phyloP scores from a whole-genome alignment of 2,888 invertebrate genomes.

The Sarcophaga rosellei region DNA sequence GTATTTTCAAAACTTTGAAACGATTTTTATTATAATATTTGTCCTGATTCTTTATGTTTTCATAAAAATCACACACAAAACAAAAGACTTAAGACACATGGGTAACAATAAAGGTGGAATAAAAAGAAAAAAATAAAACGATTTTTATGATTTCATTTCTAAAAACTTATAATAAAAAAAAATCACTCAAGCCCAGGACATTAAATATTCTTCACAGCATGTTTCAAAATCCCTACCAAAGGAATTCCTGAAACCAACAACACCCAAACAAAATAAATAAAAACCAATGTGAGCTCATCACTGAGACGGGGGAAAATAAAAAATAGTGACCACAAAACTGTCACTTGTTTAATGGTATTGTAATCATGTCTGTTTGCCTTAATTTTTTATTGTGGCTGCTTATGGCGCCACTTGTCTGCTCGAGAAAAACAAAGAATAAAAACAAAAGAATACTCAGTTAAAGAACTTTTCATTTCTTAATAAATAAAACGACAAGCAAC shows the following conservation, averaged over 20 bases:
- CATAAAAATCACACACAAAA: conserved; percentile 1
- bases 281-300: conserved; percentile 23
- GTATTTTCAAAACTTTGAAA: no score
- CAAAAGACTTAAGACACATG: conserved; percentile 26
- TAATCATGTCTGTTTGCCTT: conserved; percentile 54
- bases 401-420: conserved; percentile 67
- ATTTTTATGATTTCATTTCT: conserved; percentile 37
- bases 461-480: conserved; percentile 53
- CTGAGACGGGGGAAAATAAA: no score
- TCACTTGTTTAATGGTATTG: conserved; percentile 64
- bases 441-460: background rate
- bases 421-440: conserved; percentile 5
- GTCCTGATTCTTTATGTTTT: no score
- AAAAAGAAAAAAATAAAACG: background rate
- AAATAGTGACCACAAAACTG: conserved; percentile 64
- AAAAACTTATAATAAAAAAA: conserved; percentile 29
- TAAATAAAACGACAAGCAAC: conserved; percentile 46
- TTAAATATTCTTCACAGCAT: conserved; percentile 68
- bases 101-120: background rate
- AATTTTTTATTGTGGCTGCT: background rate
- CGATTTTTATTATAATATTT: no score
- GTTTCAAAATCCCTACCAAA: conserved; percentile 39
- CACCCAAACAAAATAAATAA: conserved; percentile 24
- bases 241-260: conserved; percentile 59
- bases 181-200: conserved; percentile 64